Base-by-base conservation (phyloP, 2,797 vertebrate genomes). In the Xenopus petersii region DNA sequence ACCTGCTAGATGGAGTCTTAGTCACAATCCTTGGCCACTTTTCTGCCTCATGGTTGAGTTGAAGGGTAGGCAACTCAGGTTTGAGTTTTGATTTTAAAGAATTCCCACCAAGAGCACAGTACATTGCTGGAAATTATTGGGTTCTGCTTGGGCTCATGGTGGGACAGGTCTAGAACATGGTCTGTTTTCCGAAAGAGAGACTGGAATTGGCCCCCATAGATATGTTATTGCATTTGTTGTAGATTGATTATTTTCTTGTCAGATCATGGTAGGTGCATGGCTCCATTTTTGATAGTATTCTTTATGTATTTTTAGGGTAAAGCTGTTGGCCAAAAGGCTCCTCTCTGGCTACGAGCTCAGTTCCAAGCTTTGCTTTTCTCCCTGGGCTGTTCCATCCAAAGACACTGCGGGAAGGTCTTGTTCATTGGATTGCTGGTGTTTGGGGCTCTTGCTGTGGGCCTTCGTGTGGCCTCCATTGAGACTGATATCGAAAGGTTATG, bases 401-500 rank as follows among this genome's bases (percentile, higher is more conserved):
- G 88, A 82, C 97, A 98, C 87, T 98, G 96, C 86, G 97, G 97
- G 84, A 98, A 98, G 89, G 96, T 98, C 67, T 95, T 99, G 80
- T 98, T 98, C 91, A 92, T 98, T 71, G 97, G 97, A 86, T 94
- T 99, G 82, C 88, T 99, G 87, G 92, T 95, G 71, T 98, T 99
- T 66, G 96, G 97, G 79, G 95, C 96, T 77, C 90, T 99, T 85
- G 95, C 96, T 33, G 93, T 98, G 81, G 97, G 97, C 79, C 93
- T 99, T 79, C 92, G 96, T 26, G 93, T 97, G 36, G 96, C 96
- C 36, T 88, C 93, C 86, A 94, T 99, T 81, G 97, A 99, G 89
- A 98, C 97, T 4, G 95, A 98, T 91, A 95, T 98, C 73, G 97
- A 99, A 81, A 93, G 95, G 83, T 94, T 99, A 73, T 99, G 97